Base-by-base conservation (phyloP, 2,888 invertebrate species). In the Perdita meconis region DNA sequence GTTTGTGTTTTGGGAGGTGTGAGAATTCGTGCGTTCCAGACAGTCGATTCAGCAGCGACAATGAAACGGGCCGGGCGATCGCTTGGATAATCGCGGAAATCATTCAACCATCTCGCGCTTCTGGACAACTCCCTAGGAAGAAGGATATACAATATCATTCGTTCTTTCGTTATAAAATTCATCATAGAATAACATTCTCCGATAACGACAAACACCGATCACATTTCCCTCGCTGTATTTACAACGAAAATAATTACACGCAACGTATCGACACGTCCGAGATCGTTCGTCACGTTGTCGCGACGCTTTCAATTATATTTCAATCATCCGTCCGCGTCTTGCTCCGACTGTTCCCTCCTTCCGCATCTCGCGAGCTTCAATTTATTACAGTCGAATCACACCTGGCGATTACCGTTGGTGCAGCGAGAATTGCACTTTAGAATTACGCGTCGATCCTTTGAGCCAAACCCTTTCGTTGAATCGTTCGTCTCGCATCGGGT, bases 191-290 rank as follows among this genome's bases (percentile, higher is more conserved):
- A 30, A 74, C 57, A 64, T 13, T 57, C 34, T 59, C 34, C 40
- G 38, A 36, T 13, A 73, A 70, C 63, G 74, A 63, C 57, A 70
- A 74, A 64, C 74, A 64, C 42, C 50, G 63, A 59, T 53, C 53
- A 70, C 59, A 74, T 16, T 19, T 51, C 24, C 26, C 40, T 38
- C 42, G 70, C 26, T 53, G 40, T 59, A 74, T 74, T 57, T 74
- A 74, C 74, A 74, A 74, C 19, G 63, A 70, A 74, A 57, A 69
- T 71, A 63, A 73, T 73, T 69, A 59, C 56, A 51, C 56, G 42
- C 42, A 42, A 56, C 53, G 36, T 61, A 59, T 67, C 19, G 6
- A 38, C 16, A n/a, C 65, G 34, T n/a, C 56, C 65, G 56, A 8
- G 65, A 56, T 53, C 65, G 65, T 36, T 65, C 12, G 12, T 24